Evolutionary conservation across 2,797 vertebrate species (phyloP), one percentile per base, ranked within the genome.

Genomic region (Leuciscus waleckii): DNA sequence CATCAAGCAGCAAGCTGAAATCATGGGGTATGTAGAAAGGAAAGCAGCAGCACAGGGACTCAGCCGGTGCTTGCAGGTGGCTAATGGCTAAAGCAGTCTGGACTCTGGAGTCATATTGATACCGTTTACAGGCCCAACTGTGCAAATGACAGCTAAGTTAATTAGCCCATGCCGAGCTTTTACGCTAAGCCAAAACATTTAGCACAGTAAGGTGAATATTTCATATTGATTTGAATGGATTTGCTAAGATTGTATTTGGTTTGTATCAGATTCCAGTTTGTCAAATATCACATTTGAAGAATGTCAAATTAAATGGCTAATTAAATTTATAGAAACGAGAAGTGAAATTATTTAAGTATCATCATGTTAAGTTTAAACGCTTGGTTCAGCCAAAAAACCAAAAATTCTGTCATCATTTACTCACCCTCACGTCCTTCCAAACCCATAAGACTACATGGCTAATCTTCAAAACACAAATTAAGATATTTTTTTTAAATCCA

Each of bases 241-340:
- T 83, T 91, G 89, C 90, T 91, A 92, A 92, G 90, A 92, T 92
- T 90, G 87, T 87, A 89, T 89, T 92, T 85, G 85, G 90, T 82
- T 89, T 84, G 88, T 91, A 91, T 92, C 90, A 91, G 92, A 90
- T 89, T 86, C 77, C 90, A 88, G 92, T 92, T 92, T 93, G 91
- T 92, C 91, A 92, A 92, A 92, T 92, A 89, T 89, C 78, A 90
- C 91, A 92, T 93, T 93, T 92, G 85, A 91, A 86, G 91, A 89
- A 93, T 93, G 91, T 93, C 91, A 91, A 87, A 89, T 89, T 41
- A 61, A 65, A 51, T 6, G 21, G 93, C 92, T 93, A 91, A 92
- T 92, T 91, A 93, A 90, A 16, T 32, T 8, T 4, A 65, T 29
- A 29, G 13, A 94, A 92, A 65, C 26, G 3, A 56, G 10, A 92